These are phyloP conservation scores for Rosalia funebris DNA, from an alignment of 2,888 invertebrate species.

Conservation along the genomic window DNA sequence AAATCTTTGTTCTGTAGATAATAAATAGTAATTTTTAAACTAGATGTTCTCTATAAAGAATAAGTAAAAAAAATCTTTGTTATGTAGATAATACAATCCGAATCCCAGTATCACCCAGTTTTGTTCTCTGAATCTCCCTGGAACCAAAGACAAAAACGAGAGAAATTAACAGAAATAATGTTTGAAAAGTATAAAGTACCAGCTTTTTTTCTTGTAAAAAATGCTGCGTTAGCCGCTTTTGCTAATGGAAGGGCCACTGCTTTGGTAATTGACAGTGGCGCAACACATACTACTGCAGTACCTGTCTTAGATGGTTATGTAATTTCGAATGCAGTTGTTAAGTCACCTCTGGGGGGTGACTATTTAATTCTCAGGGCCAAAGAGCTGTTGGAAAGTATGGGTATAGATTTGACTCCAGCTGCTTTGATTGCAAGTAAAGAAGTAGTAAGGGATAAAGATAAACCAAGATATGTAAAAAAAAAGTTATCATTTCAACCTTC, in stretches of 20 bases:
- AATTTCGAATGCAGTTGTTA: constrained; percentile 92
- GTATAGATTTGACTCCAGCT: constrained; percentile 70
- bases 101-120: constrained; percentile 95
- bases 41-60: too few relatives aligned
- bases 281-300: constrained; percentile 97
- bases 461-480: constrained; percentile 83
- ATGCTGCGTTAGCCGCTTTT: constrained; percentile 97
- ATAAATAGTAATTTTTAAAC: too few relatives aligned
- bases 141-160: constrained; percentile 92
- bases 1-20: too few relatives aligned
- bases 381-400: constrained; percentile 66
- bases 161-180: constrained; percentile 95
- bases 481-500: constrained; percentile 85
- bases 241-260: constrained; percentile 93
- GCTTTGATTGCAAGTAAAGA: constrained; percentile 82
- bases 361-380: constrained; percentile 84
- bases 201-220: constrained; percentile 97
- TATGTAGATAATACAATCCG: constrained; percentile 85
- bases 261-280: constrained; percentile 65
- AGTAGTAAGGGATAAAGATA: constrained; percentile 88
- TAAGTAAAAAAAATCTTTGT: too few relatives aligned
- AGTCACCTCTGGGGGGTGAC: constrained; percentile 96
- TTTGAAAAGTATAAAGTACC: constrained; percentile 99
- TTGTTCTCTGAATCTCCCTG: constrained; percentile 98
- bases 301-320: constrained; percentile 96